Percentiles rank a stretch among this genome's conserved stretches.
Conservation (phyloP, 2,113 vertebrate species). For the Syngnathus typhle region DNA sequence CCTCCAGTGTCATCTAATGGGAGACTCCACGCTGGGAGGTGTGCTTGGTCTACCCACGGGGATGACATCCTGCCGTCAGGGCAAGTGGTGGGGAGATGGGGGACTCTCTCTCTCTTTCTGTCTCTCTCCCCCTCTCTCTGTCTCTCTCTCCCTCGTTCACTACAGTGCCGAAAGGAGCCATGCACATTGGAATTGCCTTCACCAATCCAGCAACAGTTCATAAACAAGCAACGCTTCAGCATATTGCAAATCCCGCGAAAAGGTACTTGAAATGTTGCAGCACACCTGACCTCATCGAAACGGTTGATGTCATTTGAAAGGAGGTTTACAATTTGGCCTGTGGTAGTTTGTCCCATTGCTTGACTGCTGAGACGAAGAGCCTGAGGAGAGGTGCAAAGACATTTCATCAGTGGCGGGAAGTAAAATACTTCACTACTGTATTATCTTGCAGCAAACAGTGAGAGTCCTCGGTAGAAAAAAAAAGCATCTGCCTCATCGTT, state of each 20-base stretch:
- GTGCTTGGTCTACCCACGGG: no score
- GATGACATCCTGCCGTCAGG: no score
- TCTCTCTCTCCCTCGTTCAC: neutral
- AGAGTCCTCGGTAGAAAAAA: neutral
- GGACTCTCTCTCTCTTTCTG: no score
- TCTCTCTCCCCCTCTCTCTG: no score
- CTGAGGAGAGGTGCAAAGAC: conserved; percentile 55
- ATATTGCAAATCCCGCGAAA: neutral
- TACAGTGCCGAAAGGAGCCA: neutral
- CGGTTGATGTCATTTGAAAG: conserved; percentile 91
- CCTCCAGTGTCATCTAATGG: no score
- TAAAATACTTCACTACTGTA: neutral
- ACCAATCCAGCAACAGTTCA: neutral
- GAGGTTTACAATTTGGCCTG: conserved; percentile 91
- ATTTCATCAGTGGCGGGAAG: no score
- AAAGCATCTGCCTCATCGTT: neutral
- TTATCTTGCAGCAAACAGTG: no score
- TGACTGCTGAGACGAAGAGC: conserved; percentile 80
- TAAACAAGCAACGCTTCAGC: neutral
- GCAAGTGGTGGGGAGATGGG: no score
- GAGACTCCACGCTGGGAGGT: no score
- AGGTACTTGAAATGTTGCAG: neutral
- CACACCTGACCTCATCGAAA: conserved; percentile 81
- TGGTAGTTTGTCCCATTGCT: conserved; percentile 86
- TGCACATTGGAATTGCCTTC: neutral